Conservation (phyloP, 2,797 vertebrate species). For the Cirrhinus mrigala region DNA sequence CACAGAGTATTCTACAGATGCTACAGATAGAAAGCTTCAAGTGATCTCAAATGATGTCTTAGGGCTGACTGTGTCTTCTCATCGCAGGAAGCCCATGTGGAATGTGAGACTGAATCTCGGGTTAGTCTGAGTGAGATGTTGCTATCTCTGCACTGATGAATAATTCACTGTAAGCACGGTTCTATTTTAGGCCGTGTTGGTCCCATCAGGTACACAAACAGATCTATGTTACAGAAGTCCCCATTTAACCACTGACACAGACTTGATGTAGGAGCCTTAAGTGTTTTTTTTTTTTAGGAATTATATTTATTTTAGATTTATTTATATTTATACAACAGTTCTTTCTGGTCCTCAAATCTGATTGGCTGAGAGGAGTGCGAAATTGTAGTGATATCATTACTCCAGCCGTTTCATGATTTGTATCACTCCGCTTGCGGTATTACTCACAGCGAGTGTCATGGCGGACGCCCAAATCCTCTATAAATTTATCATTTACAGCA, state of each 20-base stretch:
- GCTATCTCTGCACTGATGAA: constrained; percentile 46
- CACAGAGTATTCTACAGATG: neutral
- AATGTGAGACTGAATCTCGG: constrained; percentile 4
- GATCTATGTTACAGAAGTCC: constrained; percentile 11
- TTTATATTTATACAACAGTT: neutral
- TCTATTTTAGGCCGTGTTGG: constrained; percentile 52
- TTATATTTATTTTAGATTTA: neutral
- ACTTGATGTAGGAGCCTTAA: neutral
- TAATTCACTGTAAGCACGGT: constrained; percentile 43
- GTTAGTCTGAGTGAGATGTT: constrained; percentile 23
- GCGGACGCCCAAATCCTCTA: too few relatives aligned
- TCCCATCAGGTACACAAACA: constrained; percentile 26
- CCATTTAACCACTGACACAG: neutral
- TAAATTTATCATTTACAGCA: too few relatives aligned
- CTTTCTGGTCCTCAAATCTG: too few relatives aligned
- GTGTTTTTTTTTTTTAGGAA: neutral
- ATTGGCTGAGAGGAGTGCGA: too few relatives aligned
- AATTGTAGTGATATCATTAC: too few relatives aligned
- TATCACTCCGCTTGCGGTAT: too few relatives aligned
- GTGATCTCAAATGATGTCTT: constrained; percentile 12
- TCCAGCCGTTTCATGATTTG: too few relatives aligned
- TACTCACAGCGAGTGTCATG: too few relatives aligned
- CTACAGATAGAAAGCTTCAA: neutral
- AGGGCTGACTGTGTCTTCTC: neutral
- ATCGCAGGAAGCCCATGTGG: neutral